Evolutionary conservation across 1,140 invertebrate species (phyloP), one percentile per base, ranked within the genome.

Genomic region (Schlechtendalia chinensis): DNA sequence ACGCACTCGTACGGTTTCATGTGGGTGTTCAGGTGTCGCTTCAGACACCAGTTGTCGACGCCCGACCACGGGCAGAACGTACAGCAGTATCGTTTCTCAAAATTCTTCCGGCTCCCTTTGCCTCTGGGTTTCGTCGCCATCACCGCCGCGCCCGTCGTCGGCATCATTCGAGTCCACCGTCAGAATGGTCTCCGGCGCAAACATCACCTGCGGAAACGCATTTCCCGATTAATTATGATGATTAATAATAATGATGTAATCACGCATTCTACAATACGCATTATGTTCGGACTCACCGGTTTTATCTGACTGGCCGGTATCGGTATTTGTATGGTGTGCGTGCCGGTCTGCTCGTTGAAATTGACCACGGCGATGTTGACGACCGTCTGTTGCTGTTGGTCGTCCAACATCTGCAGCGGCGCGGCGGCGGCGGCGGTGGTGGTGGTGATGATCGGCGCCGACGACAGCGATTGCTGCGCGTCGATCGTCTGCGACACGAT

Each of bases 21-120:
- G 86, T 96, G 95, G 22, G 94, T 96, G 86, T 96, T 96, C 72
- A 96, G 88, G 85, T 96, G 95, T 12, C 94, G 89, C 86, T 96
- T 96, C 72, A 96, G 86, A 83, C 94, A 95, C 95, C 94, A 96
- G 84, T 95, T 95, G 86, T 96, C 94, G n/a, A 93, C 93, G 0
- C 94, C 94, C 22, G 91, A 93, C 94, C 94, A 96, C 4, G 94
- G 89, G 85, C 94, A 96, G 84, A 94, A 95, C 83, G 92, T 92
- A 86, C 94, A 96, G 67, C 90, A 90, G 86, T 93, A 96, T 83
- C 92, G 85, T 82, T 88, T 89, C 71, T 88, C 86, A 39, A 65
- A 63, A 17, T 50, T 80, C 75, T 82, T 72, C 79, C 80, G n/a
- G 53, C 80, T 65, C 39, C 81, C 32, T 24, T 79, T 79, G 24